Evolutionary conservation across 2,797 vertebrate genomes (phyloP), one percentile per base, ranked within the genome.

Genomic region (Harpagifer antarcticus): DNA sequence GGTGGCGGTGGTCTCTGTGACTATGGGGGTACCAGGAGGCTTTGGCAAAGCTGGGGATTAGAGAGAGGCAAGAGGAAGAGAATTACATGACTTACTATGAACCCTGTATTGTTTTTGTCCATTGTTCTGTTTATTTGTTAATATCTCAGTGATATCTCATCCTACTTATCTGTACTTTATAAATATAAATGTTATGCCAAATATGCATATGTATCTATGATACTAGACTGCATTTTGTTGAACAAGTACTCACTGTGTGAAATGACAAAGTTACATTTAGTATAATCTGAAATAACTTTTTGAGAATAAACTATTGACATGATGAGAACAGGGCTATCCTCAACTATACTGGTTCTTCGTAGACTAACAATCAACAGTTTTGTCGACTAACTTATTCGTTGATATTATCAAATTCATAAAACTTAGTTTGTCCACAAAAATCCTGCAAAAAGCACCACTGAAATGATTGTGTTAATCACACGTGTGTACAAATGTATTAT

Each of bases 1-100:
- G 49, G 98, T 99, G 37, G 98, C 97, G 0, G 98, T 99, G 55
- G 97, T 99, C 90, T 99, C 98, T 0, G 98, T 99, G 88, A 99
- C 98, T 10, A 99, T 91, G 0, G 98, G 98, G 0, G 95, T 97
- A 20, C 98, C 98, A 0, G 98, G 98, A 81, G 98, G 96, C 89
- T 98, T 99, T 66, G 98, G 98, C 76, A 99, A 94, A 40, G 98
- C 98, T 99, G 94, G 27, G 75, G 72, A 83, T 82, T 3, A 72
- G 12, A 75, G 31, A 79, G 59, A 63, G 27, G 43, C 17, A 1
- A 78, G 10, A 72, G 31, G 17, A 45, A 57, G 8, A 49, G 5
- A 54, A 70, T 72, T 19, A 49, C 23, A 69, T 1, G 3, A 16
- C 44, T 45, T 31, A 44, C 3, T 19, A 5, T 16, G 43, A 17